Percentiles rank a stretch among this genome's conserved stretches.
These are phyloP conservation scores for Ranitomeya variabilis DNA, from an alignment of 2,113 vertebrate species.

Conservation along the genomic window DNA sequence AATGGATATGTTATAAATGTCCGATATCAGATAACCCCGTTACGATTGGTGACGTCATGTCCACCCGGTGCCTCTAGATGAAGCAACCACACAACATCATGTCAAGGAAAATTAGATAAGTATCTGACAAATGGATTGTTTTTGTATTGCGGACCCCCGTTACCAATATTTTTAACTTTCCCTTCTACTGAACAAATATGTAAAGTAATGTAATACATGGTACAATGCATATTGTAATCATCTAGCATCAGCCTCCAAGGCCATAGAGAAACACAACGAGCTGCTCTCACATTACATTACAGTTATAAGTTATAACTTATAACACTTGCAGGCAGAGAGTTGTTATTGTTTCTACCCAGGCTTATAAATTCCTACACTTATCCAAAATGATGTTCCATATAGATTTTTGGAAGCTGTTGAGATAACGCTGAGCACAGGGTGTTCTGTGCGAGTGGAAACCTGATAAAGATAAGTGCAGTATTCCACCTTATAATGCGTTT, in stretches of 20 bases:
- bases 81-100: too few species aligned
- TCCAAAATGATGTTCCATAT: not conserved
- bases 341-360: not conserved
- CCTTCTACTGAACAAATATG: not conserved
- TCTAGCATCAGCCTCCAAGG: not conserved
- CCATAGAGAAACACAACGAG: not conserved
- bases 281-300: not conserved
- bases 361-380: not conserved
- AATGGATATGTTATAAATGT: too few species aligned
- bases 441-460: not conserved
- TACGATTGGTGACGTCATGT: too few species aligned
- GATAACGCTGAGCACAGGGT: not conserved
- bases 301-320: not conserved
- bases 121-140: too few species aligned
- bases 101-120: too few species aligned
- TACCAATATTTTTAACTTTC: too few species aligned
- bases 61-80: too few species aligned
- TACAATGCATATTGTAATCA: not conserved
- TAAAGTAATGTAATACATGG: not conserved
- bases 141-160: too few species aligned
- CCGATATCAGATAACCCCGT: too few species aligned
- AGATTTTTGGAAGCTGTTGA: slow-evolving; percentile 18
- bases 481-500: not conserved
- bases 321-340: not conserved
- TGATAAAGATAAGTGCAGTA: not conserved